phyloP scores from a whole-genome alignment of 2,888 invertebrate species.

The Polymixis flavicincta region DNA sequence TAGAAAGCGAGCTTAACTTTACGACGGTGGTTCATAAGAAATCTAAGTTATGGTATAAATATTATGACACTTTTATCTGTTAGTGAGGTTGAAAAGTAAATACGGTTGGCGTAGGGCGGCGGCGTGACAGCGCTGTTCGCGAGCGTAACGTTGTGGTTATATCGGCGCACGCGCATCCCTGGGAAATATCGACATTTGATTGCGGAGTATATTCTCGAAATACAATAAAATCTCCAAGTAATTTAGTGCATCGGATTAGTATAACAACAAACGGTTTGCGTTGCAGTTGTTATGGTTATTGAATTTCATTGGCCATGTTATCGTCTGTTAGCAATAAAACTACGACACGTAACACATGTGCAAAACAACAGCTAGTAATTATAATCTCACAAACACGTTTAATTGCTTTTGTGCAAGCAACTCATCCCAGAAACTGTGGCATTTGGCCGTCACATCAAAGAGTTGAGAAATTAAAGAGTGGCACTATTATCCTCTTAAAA shows the following conservation, averaged over 20 bases:
- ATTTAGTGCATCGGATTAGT: slow-evolving; percentile 67
- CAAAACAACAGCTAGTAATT: not conserved
- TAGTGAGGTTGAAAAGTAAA: slow-evolving; percentile 87
- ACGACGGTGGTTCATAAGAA: slow-evolving; percentile 88
- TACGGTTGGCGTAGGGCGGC: slow-evolving; percentile 75
- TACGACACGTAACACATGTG: not conserved
- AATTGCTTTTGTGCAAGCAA: slow-evolving; percentile 15
- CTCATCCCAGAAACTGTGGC: slow-evolving; percentile 18
- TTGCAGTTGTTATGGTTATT: slow-evolving; percentile 56
- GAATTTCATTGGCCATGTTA: slow-evolving; percentile 49
- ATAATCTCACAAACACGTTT: not conserved
- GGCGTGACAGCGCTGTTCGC: slow-evolving; percentile 76
- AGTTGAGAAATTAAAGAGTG: slow-evolving; percentile 1
- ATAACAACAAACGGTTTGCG: slow-evolving; percentile 53
- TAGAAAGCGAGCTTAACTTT: slow-evolving; percentile 86
- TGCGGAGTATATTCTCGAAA: slow-evolving; percentile 76
- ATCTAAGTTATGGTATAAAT: slow-evolving; percentile 88
- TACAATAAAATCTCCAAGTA: slow-evolving; percentile 69
- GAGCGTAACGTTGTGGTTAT: slow-evolving; percentile 70
- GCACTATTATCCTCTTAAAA: slow-evolving; percentile 17
- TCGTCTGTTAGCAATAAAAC: not conserved
- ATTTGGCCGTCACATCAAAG: slow-evolving; percentile 46
- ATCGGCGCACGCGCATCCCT: slow-evolving; percentile 69
- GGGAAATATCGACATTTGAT: slow-evolving; percentile 76
- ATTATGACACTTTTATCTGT: slow-evolving; percentile 90